Percentiles rank a stretch among this genome's conserved stretches.
Evolutionary conservation across 23 tunicate genomes (phyloP).

Genomic region (Diplosoma virens): DNA sequence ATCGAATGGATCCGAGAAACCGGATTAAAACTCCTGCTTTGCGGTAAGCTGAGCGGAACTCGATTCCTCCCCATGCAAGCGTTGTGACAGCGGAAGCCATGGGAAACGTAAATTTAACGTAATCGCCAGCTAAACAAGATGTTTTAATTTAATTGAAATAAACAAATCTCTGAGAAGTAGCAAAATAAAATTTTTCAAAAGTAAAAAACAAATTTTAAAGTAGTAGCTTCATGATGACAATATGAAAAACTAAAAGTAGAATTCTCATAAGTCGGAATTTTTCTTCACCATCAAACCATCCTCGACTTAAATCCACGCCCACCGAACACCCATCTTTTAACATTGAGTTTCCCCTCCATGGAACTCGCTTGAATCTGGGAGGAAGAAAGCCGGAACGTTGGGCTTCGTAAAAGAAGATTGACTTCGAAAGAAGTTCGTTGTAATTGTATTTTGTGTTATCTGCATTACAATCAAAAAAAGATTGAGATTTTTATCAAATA

Average conservation of each 20-base stretch:
- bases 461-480: neutral
- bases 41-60: conserved; percentile 64
- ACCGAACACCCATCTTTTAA: conserved; percentile 63
- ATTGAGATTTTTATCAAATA: neutral
- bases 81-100: conserved; percentile 91
- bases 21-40: conserved; percentile 48
- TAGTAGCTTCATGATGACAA: too few relatives aligned
- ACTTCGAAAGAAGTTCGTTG: conserved; percentile 83
- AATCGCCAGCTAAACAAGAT: conserved; percentile 94
- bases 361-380: conserved; percentile 46
- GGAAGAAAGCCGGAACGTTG: conserved; percentile 79
- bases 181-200: too few relatives aligned
- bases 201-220: too few relatives aligned
- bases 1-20: conserved; percentile 53
- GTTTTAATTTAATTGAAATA: too few relatives aligned
- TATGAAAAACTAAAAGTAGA: too few relatives aligned
- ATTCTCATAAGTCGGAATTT: too few relatives aligned
- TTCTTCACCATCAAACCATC: conserved; percentile 87
- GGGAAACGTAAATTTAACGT: conserved; percentile 92
- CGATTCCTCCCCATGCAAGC: conserved; percentile 96
- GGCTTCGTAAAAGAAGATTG: conserved; percentile 74
- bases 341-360: conserved; percentile 61
- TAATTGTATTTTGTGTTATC: conserved; percentile 58
- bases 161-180: too few relatives aligned
- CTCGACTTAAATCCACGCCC: conserved; percentile 58